Base-by-base conservation (phyloP, 2,797 vertebrate species). In the Tolypeutes matacus region DNA sequence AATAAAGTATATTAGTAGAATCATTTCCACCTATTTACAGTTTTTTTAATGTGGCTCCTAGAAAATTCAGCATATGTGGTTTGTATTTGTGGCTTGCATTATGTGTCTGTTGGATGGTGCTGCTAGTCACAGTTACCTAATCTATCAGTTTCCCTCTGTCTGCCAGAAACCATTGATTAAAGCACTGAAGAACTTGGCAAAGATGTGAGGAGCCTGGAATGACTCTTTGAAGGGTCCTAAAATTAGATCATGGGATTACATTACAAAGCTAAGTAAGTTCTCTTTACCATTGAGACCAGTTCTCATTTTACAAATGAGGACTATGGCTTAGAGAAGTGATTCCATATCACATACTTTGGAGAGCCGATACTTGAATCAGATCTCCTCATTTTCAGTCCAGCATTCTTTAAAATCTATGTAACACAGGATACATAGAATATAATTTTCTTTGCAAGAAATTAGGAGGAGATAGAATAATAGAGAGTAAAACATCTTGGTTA, bases 81-180 rank as follows among this genome's bases (percentile, higher is more conserved):
- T 85, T 85, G 27, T 20, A 64, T 39, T n/a, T 62, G 6, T 90
- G 39, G 15, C 53, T 91, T 75, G 36, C 7, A 25, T 46, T 69
- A 20, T 39, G 1, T 62, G 2, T 58, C 25, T 95, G 10, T 86
- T 62, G 62, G 25, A n/a, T 34, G 25, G 36, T 88, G 23, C 72
- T 86, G 34, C 23, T 72, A 20, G 69, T 76, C 46, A 31, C 9
- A 90, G 49, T 11, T 89, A 1, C 36, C 31, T 17, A 27, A 56
- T 15, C 56, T 92, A 12, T 65, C 18, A 67, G 13, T 76, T 82
- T n/a, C 64, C 39, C 58, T 77, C n/a, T 62, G 27, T 75, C 53
- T 62, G 15, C 34, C 56, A 46, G 64, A 92, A 95, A 80, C 34
- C n/a, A 46, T 42, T 94, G 51, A 84, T 27, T 58, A 93, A n/a